Percentiles rank a stretch among this genome's conserved stretches.
Conservation (phyloP, 2,113 vertebrate species). For the Acinonyx jubatus region DNA sequence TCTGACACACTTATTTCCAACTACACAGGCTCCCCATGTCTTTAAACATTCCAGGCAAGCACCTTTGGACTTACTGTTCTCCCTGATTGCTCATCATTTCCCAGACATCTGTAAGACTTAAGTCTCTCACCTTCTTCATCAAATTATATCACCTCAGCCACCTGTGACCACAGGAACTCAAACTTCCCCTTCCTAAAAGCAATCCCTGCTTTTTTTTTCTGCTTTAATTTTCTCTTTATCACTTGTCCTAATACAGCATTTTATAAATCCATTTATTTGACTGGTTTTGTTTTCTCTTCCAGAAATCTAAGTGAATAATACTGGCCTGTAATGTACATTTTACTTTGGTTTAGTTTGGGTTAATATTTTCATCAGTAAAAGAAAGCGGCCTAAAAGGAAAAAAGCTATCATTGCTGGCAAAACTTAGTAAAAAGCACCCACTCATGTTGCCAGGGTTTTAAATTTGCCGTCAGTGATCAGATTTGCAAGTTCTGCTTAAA, state of each 20-base stretch:
- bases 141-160: not conserved
- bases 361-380: not conserved
- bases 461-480: not conserved
- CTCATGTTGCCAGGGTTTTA: not conserved
- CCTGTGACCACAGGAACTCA: not conserved
- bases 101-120: not conserved
- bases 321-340: not conserved
- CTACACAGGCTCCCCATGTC: not conserved
- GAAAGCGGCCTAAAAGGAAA: not conserved
- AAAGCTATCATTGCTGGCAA: not conserved
- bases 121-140: not conserved
- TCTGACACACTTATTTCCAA: not conserved
- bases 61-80: not conserved
- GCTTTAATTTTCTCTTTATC: not conserved
- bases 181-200: not conserved
- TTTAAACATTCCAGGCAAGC: not conserved
- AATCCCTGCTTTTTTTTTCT: not conserved
- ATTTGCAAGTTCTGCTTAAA: not conserved
- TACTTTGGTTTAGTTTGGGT: not conserved
- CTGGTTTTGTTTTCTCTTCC: not conserved
- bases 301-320: not conserved
- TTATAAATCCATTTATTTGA: not conserved
- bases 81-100: not conserved
- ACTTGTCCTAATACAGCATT: not conserved
- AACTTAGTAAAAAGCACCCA: not conserved